A percentile compares a stretch with the other conserved stretches of the same genome.
Evolutionary conservation across 2,797 vertebrate genomes (phyloP).

Genomic region (Esox lucius): DNA sequence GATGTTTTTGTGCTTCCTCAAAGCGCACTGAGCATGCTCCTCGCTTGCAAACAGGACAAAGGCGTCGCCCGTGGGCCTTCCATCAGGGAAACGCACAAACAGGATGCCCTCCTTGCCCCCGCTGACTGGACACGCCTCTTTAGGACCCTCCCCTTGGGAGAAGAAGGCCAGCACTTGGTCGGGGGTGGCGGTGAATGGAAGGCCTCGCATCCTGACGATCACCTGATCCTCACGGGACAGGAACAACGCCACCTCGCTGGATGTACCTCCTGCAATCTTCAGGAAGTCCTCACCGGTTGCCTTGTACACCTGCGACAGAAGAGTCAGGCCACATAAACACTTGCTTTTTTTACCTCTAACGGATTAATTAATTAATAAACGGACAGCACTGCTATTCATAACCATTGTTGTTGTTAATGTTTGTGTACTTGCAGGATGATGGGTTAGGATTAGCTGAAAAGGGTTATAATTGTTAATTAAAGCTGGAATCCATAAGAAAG

Average conservation of each 20-base stretch:
- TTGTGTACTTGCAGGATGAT: background rate
- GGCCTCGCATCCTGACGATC: constrained; percentile 91
- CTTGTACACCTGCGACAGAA: constrained; percentile 88
- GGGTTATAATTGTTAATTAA: background rate
- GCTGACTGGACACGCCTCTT: constrained; percentile 82
- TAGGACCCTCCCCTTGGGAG: constrained; percentile 64
- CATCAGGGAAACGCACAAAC: constrained; percentile 94
- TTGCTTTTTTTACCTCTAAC: background rate
- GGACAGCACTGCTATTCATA: background rate
- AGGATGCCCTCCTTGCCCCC: constrained; percentile 89
- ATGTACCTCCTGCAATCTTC: constrained; percentile 97
- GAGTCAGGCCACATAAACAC: constrained; percentile 11
- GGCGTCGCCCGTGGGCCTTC: constrained; percentile 93
- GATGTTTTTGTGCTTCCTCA: constrained; percentile 96
- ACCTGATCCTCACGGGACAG: constrained; percentile 94
- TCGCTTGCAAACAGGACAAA: constrained; percentile 95
- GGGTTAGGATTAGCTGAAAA: background rate
- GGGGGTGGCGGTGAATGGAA: constrained; percentile 92
- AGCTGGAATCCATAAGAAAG: too few species aligned
- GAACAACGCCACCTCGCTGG: constrained; percentile 93
- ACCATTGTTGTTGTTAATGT: background rate
- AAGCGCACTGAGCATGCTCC: constrained; percentile 90
- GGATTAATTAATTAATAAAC: background rate
- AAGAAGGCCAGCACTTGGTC: constrained; percentile 91
- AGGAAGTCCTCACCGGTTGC: constrained; percentile 96